A percentile compares a stretch with the other conserved stretches of the same genome.
Evolutionary conservation across 2,888 invertebrate species (phyloP).

Genomic region (Gryllus longicercus): DNA sequence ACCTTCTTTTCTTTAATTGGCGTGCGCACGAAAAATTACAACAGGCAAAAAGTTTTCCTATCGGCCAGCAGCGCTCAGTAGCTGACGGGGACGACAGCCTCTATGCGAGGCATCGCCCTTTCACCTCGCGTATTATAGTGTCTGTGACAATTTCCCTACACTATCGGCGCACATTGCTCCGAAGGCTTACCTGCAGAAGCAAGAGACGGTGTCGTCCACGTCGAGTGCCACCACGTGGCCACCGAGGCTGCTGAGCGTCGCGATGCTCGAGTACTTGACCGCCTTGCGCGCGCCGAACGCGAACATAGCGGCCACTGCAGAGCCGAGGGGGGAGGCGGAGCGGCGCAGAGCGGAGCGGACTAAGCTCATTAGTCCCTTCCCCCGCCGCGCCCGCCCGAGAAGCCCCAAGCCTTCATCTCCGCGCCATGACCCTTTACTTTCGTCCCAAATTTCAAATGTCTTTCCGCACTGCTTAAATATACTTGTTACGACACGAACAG

Average conservation of each 20-base stretch:
- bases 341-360: neutral
- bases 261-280: constrained; percentile 46
- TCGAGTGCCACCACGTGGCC: constrained; percentile 52
- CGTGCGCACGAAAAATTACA: no score
- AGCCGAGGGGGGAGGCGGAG: neutral
- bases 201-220: constrained; percentile 69
- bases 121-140: neutral
- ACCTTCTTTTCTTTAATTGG: no score
- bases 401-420: neutral
- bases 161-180: constrained; percentile 25
- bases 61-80: no score
- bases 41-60: no score
- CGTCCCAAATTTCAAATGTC: no score
- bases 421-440: neutral
- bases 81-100: no score
- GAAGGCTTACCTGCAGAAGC: constrained; percentile 69
- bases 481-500: no score
- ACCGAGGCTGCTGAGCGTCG: constrained; percentile 47
- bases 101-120: neutral
- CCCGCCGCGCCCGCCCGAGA: neutral
- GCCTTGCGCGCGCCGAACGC: constrained; percentile 42
- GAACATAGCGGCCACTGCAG: constrained; percentile 26
- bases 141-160: constrained; percentile 26
- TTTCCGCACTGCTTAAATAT: no score
- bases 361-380: neutral